Conservation (phyloP, 2,113 vertebrate genomes). For the Dolichotis patagonum region DNA sequence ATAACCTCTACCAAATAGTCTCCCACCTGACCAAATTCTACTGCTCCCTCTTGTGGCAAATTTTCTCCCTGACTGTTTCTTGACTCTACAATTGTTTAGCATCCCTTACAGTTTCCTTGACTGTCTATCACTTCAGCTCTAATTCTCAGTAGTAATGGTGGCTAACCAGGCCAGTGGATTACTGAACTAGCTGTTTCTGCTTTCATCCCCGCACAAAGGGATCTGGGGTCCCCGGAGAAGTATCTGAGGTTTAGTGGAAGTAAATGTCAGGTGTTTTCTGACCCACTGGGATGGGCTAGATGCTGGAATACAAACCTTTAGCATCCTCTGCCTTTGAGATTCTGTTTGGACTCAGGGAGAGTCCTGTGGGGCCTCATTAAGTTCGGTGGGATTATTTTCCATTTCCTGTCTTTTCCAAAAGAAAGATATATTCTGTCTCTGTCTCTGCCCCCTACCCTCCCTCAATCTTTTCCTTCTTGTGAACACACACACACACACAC, state of each 20-base stretch:
- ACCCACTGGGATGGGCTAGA: background rate
- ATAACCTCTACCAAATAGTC: conserved; percentile 20
- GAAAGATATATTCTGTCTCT: background rate
- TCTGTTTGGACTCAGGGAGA: background rate
- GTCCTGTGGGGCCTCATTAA: conserved; percentile 26
- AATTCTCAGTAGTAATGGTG: background rate
- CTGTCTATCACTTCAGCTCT: background rate
- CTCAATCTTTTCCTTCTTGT: background rate
- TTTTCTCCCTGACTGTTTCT: conserved; percentile 6
- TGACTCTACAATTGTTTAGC: background rate
- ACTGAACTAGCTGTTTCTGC: background rate
- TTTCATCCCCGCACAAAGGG: conserved; percentile 31
- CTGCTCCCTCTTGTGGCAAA: conserved; percentile 82
- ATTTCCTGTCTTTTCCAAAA: background rate
- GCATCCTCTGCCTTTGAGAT: conserved; percentile 5
- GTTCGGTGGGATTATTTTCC: background rate
- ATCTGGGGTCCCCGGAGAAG: background rate
- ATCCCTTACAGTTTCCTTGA: background rate
- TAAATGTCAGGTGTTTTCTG: conserved; percentile 20
- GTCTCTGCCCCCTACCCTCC: background rate
- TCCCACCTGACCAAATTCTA: conserved; percentile 68
- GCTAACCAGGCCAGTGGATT: conserved; percentile 12
- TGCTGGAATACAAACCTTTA: conserved; percentile 36
- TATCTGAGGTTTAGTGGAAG: conserved; percentile 8
- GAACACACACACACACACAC: accelerated